phyloP scores from a whole-genome alignment of 2,113 vertebrate genomes.

The Lamprotornis superbus region DNA sequence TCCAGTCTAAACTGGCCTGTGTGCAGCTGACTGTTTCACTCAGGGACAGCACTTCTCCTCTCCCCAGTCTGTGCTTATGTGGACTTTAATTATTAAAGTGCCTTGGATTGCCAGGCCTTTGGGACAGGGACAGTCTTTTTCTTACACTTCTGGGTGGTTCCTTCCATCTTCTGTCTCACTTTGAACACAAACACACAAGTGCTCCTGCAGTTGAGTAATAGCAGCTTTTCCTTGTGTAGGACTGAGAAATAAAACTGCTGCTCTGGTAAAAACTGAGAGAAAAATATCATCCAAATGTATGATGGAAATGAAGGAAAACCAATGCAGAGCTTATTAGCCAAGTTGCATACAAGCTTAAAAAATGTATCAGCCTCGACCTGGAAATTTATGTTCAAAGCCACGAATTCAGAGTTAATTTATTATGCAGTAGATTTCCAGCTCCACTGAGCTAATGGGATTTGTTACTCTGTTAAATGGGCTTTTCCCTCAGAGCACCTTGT shows the following conservation, averaged over 20 bases:
- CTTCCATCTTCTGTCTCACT: background rate
- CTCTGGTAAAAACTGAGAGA: background rate
- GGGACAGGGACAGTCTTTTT: background rate
- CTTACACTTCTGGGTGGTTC: background rate
- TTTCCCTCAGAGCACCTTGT: slow-evolving; percentile 25
- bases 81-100: background rate
- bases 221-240: background rate
- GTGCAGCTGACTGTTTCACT: background rate
- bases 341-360: background rate
- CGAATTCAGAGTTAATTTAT: background rate
- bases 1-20: background rate
- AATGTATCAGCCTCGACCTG: background rate
- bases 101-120: background rate
- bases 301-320: background rate
- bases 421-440: slow-evolving; percentile 36
- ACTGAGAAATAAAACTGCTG: background rate
- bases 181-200: background rate
- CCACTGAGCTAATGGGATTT: slow-evolving; percentile 33
- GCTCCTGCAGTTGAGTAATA: background rate
- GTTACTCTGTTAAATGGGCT: slow-evolving; percentile 40
- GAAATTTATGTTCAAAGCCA: slow-evolving; percentile 17
- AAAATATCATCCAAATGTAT: background rate
- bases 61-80: rapidly evolving
- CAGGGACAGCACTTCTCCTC: background rate
- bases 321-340: background rate